A percentile compares a stretch with the other conserved stretches of the same genome.
phyloP scores from a whole-genome alignment of 2,113 vertebrate species.

The Xiphophorus maculatus region DNA sequence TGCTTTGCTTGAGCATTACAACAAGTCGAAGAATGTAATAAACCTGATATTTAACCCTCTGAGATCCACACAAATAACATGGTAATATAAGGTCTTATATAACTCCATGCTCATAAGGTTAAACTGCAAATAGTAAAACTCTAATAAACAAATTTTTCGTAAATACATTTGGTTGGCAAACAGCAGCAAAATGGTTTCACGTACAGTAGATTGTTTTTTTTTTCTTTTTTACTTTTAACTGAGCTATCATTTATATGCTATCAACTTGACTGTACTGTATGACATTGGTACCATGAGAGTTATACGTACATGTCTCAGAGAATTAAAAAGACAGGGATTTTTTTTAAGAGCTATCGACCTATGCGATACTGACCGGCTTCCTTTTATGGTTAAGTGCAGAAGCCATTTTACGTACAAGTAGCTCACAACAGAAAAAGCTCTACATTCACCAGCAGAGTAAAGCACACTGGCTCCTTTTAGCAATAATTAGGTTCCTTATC shows the following conservation, averaged over 20 bases:
- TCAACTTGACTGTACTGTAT: constrained; percentile 80
- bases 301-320: constrained; percentile 72
- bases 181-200: constrained; percentile 93
- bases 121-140: constrained; percentile 85
- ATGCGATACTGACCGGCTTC: constrained; percentile 90
- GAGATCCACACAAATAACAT: constrained; percentile 60
- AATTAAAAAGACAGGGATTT: constrained; percentile 77
- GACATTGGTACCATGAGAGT: constrained; percentile 74
- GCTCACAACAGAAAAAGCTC: constrained; percentile 56
- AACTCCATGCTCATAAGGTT: constrained; percentile 76
- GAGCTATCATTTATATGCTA: constrained; percentile 71
- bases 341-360: constrained; percentile 81
- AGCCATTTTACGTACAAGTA: constrained; percentile 51
- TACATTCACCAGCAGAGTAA: constrained; percentile 77
- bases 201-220: constrained; percentile 45
- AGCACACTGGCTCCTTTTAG: constrained; percentile 50
- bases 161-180: constrained; percentile 81
- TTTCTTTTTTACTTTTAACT: constrained; percentile 56
- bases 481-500: constrained; percentile 55
- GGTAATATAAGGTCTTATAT: constrained; percentile 11
- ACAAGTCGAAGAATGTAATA: constrained; percentile 79
- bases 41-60: constrained; percentile 81
- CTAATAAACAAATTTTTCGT: constrained; percentile 84
- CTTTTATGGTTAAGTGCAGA: constrained; percentile 75
- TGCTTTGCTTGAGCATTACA: constrained; percentile 71